Conservation (phyloP, 2,888 invertebrate genomes). For the Spodoptera exigua region DNA sequence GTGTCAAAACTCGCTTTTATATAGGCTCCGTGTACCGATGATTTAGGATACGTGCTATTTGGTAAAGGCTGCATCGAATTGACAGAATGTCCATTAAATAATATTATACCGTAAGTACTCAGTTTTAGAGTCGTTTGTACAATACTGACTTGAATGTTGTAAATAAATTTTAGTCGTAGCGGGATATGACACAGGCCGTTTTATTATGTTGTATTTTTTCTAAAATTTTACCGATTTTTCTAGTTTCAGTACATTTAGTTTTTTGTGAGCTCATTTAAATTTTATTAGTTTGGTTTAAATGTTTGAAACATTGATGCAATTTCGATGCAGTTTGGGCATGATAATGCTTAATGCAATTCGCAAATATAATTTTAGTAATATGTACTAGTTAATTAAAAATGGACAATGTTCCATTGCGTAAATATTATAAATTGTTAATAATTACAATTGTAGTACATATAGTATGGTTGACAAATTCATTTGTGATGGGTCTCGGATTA, state of each 20-base stretch:
- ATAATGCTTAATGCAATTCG: slow-evolving; percentile 30
- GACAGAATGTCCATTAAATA: slow-evolving; percentile 42
- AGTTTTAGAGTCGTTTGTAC: slow-evolving; percentile 23
- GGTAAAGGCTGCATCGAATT: slow-evolving; percentile 54
- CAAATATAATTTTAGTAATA: slow-evolving; percentile 42
- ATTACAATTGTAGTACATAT: slow-evolving; percentile 40
- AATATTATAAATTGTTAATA: slow-evolving; percentile 43
- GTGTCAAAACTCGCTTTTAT: slow-evolving; percentile 64
- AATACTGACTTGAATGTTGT: slow-evolving; percentile 25
- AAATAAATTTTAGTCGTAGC: slow-evolving; percentile 33
- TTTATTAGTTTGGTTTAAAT: neutral
- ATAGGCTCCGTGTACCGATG: slow-evolving; percentile 59
- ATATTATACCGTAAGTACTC: slow-evolving; percentile 33
- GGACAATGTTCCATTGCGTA: slow-evolving; percentile 49
- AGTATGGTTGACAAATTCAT: slow-evolving; percentile 35
- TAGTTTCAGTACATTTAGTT: slow-evolving; percentile 11
- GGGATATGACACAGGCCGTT: slow-evolving; percentile 25
- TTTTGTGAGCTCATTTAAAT: slow-evolving; percentile 3
- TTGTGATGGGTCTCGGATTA: slow-evolving; percentile 50
- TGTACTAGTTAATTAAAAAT: slow-evolving; percentile 22
- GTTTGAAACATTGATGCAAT: slow-evolving; percentile 16
- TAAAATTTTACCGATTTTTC: slow-evolving; percentile 12
- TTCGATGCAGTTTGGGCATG: slow-evolving; percentile 49
- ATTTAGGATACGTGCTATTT: slow-evolving; percentile 58
- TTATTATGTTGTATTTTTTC: slow-evolving; percentile 19